Base-by-base conservation (phyloP, 2,797 vertebrate genomes). In the Amblyraja radiata region DNA sequence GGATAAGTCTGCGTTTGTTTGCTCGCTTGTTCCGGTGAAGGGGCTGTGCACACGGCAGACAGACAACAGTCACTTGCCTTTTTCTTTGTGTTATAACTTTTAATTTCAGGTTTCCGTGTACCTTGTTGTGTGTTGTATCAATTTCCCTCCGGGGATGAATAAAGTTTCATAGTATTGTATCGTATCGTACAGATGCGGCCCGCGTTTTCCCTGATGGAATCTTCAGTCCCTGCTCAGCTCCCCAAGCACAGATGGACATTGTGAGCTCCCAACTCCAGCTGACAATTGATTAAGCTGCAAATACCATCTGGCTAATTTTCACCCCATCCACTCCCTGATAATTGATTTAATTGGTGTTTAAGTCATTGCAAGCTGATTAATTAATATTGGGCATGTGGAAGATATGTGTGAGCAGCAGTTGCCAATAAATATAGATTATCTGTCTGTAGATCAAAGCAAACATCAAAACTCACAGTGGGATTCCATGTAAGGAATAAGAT, bases 291-390 rank as follows among this genome's bases (percentile, higher is more conserved):
- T 18, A 10, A 80, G 8, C 32, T 39, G 78, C 18, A 61, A 84
- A 61, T 14, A 28, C 81, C 81, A 84, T 61, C 25, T 84, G 83
- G 54, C 58, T 63, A 13, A 84, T 84, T 84, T 84, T 63, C 83
- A 28, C 13, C 25, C 25, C 63, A 58, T 63, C 83, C 83, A 84
- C 23, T 6, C 54, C 83, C 58, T n/a, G n/a, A 84, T 84, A 61
- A 84, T n/a, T 84, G 79, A 46, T 81, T 54, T 81, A 81, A 81
- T 81, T 83, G 54, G 54, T n/a, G 54, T n/a, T 84, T 84, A n/a
- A 84, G 83, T 61, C 83, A 84, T 13, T 84, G 13, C 13, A 5
- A 28, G 63, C 25, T 84, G 58, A 84, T 63, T 84, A 63, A 84
- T 63, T 84, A 84, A 84, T 61, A 58, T 84, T 84, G 54, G 83